Evolutionary conservation across 2,113 vertebrate genomes (phyloP), one percentile per base, ranked within the genome.

Genomic region (Sander vitreus): DNA sequence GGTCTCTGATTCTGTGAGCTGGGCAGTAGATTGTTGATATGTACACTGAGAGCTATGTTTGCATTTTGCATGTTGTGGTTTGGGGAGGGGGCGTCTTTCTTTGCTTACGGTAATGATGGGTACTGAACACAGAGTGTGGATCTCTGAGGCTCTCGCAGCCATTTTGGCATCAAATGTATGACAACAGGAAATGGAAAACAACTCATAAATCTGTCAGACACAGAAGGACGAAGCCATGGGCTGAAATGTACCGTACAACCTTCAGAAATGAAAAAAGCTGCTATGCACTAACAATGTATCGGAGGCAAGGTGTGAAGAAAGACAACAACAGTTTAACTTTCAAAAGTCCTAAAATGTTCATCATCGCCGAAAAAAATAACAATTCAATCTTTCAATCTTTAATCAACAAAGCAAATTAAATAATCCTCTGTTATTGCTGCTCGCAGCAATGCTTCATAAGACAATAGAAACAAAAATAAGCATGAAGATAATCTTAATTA

Each of bases 341-440:
- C 33, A 45, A 83, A 77, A 86, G 23, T 72, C 64, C 81, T 62
- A 65, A 80, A 70, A 74, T 14, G 33, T 77, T 82, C 76, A 67
- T 77, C 65, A 76, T 45, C 53, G 64, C 80, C 70, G 55, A 25
- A 90, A 88, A 80, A 87, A 18, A 67, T 73, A 66, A 81, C 85
- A 59, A 78, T 64, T 19, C 76, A 92, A 94, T 91, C 81, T 89
- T 93, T 88, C 92, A 94, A 91, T 94, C 93, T 96, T 93, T 81
- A 91, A 90, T 76, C 47, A 63, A 91, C 71, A 92, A 89, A 93
- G 90, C 85, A 90, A 95, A 94, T 97, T 97, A 98, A 97, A 97
- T 97, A 97, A 96, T 94, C 87, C 94, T 95, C 94, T 85, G 86
- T 91, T 87, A 94, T 92, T 96, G 97, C 98, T 97, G 98, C 98